Conservation (phyloP, 2,888 invertebrate genomes). For the Epirrita christyi region DNA sequence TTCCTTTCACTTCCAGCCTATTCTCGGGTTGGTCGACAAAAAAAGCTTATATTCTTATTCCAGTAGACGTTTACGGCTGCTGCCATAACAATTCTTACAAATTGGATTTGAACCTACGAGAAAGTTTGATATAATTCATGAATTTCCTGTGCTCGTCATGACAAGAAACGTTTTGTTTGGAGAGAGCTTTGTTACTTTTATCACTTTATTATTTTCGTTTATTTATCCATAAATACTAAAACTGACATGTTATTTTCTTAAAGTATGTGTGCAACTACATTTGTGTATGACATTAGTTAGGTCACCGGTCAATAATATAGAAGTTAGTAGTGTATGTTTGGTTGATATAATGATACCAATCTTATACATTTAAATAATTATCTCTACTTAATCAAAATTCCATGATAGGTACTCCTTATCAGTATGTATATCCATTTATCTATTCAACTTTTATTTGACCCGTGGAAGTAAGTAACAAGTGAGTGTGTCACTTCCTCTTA, state of each 20-base stretch:
- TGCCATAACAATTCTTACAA: slow-evolving; percentile 65
- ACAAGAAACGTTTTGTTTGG: slow-evolving; percentile 26
- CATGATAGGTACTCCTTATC: too few relatives aligned
- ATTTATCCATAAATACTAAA: not conserved
- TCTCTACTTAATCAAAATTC: too few relatives aligned
- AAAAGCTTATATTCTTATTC: slow-evolving; percentile 65
- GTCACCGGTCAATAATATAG: too few relatives aligned
- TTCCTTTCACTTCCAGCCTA: slow-evolving; percentile 54
- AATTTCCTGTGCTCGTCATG: slow-evolving; percentile 41
- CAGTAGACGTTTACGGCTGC: slow-evolving; percentile 59
- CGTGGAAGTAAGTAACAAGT: not conserved
- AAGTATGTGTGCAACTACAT: too few relatives aligned
- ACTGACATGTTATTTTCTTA: too few relatives aligned
- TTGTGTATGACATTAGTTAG: too few relatives aligned
- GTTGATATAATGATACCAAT: too few relatives aligned
- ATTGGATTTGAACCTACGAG: slow-evolving; percentile 65
- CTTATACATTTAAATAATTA: too few relatives aligned
- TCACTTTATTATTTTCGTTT: not conserved
- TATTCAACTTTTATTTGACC: not conserved
- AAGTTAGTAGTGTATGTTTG: too few relatives aligned
- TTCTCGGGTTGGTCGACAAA: slow-evolving; percentile 54
- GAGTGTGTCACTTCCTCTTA: slow-evolving; percentile 32
- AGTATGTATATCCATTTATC: not conserved
- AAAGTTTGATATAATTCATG: slow-evolving; percentile 53
- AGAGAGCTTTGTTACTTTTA: not conserved